Base-by-base conservation (phyloP, 2,888 invertebrate genomes). In the Thera obeliscata region DNA sequence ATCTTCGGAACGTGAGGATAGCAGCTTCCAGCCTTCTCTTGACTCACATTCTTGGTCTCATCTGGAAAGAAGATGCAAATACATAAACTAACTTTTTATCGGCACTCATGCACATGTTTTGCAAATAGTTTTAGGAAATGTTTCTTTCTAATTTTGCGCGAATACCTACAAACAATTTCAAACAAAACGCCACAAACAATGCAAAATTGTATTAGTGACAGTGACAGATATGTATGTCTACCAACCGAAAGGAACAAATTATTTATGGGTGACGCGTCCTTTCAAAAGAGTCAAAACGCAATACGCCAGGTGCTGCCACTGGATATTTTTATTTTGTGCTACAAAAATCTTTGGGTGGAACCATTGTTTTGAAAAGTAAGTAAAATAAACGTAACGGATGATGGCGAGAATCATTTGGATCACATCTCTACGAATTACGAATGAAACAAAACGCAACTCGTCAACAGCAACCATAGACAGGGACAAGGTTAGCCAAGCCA, bases 11-110 rank as follows among this genome's bases (percentile, higher is more conserved):
- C 71, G 70, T 73, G 46, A 56, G 49, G 38, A 60, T 63, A 60
- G 55, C 57, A 64, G 54, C 36, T 61, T 74, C 69, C 63, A 56
- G 56, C 60, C 67, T 77, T 74, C 68, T 72, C 71, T 65, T 66
- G 70, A 58, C 73, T 77, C 79, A 83, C 89, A 90, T 89, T 85
- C 84, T 88, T 78, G 75, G 69, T 70, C 66, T 70, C 73, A 85
- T 81, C 90, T 90, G 86, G 48, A 87, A 83, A 76, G 33, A 81
- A 74, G 69, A 56, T 61, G 63, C 2, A 56, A 61, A 41, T 49
- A 6, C 35, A 49, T 62, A 52, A 38, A 58, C 36, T 71, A 50
- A 62, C 2, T 33, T 36, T 49, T 56, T 60, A 50, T 57, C 35
- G 12, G 36, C n/a, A 22, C 0, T 12, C 3, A 2, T 41, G 12